Base-by-base conservation (phyloP, 2,797 vertebrate genomes). In the Catostomus latipinnis region DNA sequence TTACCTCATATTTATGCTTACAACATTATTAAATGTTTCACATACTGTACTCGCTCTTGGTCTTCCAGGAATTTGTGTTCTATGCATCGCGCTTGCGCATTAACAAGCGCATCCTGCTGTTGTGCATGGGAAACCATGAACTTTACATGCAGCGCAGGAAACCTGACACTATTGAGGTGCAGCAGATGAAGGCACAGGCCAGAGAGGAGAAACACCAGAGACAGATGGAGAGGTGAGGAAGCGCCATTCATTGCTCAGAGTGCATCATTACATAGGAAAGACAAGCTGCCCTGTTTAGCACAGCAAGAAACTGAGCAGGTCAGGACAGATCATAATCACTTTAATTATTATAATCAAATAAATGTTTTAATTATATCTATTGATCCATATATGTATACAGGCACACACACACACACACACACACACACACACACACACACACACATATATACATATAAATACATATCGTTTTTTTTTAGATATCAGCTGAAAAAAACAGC, bases 111-210 rank as follows among this genome's bases (percentile, higher is more conserved):
- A 96, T 99, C 90, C 91, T 98, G 86, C 94, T 95, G 87, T 93
- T 99, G 4, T 98, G 96, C 90, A 98, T 97, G 94, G 96, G 96
- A 9, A 99, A 99, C 93, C 97, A 98, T 0, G 96, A 97, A 7
- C 92, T 98, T 86, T 99, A 98, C 84, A 96, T 96, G 94, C 93
- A 95, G 66, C 96, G 98, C 82, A 93, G 97, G 83, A 98, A 97
- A 89, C 87, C 96, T 0, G 97, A 99, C 91, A 97, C 92, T 87
- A 98, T 99, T 22, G 98, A 99, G 88, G 96, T 99, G 18, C 98
- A 99, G 89, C 97, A 99, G 93, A 99, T 99, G 98, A 99, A 97
- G 92, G 95, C 96, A 52, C 97, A 99, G 90, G 96, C 97, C 80
- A 93, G 93, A 10, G 96, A 98, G 82, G 97, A 98, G 90, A 96